A percentile compares a stretch with the other conserved stretches of the same genome.
Conservation (phyloP, 2,888 invertebrate genomes). For the Eubasilissa splendida region DNA sequence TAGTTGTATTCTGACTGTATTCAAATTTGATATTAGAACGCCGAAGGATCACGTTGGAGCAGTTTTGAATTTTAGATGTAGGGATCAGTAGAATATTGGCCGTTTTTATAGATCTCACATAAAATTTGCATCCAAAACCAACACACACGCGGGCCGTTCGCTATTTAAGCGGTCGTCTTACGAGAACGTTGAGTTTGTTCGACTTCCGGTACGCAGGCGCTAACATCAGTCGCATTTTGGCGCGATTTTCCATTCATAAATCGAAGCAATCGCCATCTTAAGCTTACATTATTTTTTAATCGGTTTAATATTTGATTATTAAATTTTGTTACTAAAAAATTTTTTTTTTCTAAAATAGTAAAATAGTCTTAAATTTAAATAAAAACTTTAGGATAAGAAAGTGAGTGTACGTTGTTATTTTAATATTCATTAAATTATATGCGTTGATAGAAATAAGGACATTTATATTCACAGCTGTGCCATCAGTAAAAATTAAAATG, state of each 20-base stretch:
- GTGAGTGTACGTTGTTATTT: too few species aligned
- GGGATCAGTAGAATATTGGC: not conserved
- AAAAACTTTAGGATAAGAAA: too few species aligned
- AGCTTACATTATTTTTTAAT: not conserved
- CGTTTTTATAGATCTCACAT: slow-evolving; percentile 9
- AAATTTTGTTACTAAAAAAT: too few species aligned
- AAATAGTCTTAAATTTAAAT: too few species aligned
- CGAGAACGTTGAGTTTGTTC: not conserved
- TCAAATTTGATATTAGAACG: slow-evolving; percentile 34
- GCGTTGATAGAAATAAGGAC: too few species aligned
- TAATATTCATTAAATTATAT: too few species aligned
- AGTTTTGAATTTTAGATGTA: slow-evolving; percentile 49
- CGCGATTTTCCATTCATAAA: not conserved
- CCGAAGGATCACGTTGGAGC: slow-evolving; percentile 45
- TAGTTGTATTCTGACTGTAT: not conserved
- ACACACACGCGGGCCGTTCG: not conserved
- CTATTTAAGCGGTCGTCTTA: slow-evolving; percentile 11
- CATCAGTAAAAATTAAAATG: too few species aligned
- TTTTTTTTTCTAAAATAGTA: too few species aligned
- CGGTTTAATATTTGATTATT: too few species aligned
- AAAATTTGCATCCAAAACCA: not conserved
- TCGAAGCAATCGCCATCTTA: not conserved
- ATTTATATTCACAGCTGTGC: too few species aligned
- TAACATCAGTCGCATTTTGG: slow-evolving; percentile 19
- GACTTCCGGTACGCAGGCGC: slow-evolving; percentile 1